Evolutionary conservation across 2,797 vertebrate species (phyloP).

Genomic region (Holocentrus rufus): DNA sequence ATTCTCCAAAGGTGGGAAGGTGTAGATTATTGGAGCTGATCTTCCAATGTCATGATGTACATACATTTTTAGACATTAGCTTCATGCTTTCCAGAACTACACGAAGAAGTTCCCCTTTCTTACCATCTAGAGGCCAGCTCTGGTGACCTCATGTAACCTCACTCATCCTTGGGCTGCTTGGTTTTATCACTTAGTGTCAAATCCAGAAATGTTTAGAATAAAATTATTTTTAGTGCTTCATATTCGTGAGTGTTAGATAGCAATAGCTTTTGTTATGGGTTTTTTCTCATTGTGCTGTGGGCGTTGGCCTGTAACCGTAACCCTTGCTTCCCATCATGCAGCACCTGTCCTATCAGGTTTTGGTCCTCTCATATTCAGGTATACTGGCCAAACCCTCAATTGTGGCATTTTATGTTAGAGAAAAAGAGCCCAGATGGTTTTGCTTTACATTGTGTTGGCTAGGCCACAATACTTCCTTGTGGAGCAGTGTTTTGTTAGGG

Average conservation of each 20-base stretch:
- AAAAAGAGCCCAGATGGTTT: too few relatives aligned
- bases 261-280: slow-evolving; percentile 22
- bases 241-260: slow-evolving; percentile 9
- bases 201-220: too few relatives aligned
- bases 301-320: slow-evolving; percentile 53
- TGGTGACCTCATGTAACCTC: too few relatives aligned
- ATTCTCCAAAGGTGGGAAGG: too few relatives aligned
- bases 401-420: slow-evolving; percentile 7
- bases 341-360: slow-evolving; percentile 30
- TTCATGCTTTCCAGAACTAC: too few relatives aligned
- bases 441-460: too few relatives aligned
- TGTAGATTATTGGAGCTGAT: too few relatives aligned
- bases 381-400: slow-evolving; percentile 15
- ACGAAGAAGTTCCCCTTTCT: background rate
- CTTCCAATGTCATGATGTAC: too few relatives aligned
- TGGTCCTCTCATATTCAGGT: slow-evolving; percentile 38
- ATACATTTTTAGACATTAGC: too few relatives aligned
- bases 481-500: too few relatives aligned
- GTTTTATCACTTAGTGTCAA: slow-evolving; percentile 2
- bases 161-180: background rate
- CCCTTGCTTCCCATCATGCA: slow-evolving; percentile 14
- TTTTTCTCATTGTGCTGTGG: slow-evolving; percentile 13
- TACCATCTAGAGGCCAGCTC: too few relatives aligned
- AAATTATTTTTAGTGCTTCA: background rate
- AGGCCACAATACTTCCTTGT: background rate